Conservation (phyloP, 2,888 invertebrate species). For the Volucella inflata region DNA sequence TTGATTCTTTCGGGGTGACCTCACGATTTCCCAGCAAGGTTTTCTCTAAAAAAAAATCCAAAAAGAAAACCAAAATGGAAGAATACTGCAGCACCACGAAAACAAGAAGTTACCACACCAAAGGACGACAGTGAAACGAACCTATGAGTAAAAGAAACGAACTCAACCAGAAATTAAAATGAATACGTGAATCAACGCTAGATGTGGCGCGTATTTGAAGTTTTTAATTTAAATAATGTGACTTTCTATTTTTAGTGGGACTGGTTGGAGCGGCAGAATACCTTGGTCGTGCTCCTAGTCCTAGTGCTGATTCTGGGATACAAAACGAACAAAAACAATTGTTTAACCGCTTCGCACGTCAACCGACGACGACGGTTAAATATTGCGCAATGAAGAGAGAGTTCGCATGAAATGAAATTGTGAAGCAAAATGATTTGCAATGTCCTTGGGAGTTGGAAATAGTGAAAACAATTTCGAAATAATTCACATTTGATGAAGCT, state of each 20-base stretch:
- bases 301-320: constrained; percentile 24
- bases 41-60: constrained; percentile 16
- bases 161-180: constrained; percentile 72
- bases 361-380: constrained; percentile 62
- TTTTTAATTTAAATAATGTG: constrained; percentile 75
- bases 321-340: constrained; percentile 22
- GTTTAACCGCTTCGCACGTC: constrained; percentile 62
- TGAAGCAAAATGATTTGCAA: constrained; percentile 53
- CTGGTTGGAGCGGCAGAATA: constrained; percentile 11
- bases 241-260: constrained; percentile 59
- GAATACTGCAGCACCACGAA: constrained; percentile 10
- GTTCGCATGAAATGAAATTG: constrained; percentile 49
- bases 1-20: constrained; percentile 69
- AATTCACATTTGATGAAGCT: constrained; percentile 55
- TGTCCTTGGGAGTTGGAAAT: constrained; percentile 58
- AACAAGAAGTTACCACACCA: constrained; percentile 35
- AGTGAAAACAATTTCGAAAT: constrained; percentile 58
- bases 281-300: constrained; percentile 4
- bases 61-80: too few relatives aligned
- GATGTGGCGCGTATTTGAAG: constrained; percentile 58
- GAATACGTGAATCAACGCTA: constrained; percentile 70
- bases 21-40: constrained; percentile 67
- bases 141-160: constrained; percentile 15
- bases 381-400: constrained; percentile 44
- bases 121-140: neutral